These are phyloP conservation scores for Manis javanica DNA, from an alignment of 2,797 vertebrate genomes.

Conservation along the genomic window DNA sequence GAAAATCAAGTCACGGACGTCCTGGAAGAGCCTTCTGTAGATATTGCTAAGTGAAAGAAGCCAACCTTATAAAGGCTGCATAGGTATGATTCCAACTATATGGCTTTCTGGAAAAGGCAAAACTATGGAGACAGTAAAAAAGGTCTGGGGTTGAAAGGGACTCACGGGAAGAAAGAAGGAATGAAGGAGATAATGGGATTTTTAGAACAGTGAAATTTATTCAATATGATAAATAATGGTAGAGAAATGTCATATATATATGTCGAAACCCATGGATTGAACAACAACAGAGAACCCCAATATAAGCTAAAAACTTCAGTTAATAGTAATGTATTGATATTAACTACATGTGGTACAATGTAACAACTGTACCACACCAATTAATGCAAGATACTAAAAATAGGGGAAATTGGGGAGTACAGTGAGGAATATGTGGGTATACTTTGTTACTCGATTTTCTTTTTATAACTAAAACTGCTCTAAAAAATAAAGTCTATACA, in stretches of 20 bases:
- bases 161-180: neutral
- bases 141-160: neutral
- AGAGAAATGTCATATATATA: neutral
- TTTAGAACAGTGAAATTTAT: neutral
- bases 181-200: neutral
- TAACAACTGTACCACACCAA: neutral
- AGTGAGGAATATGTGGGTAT: neutral
- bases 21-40: accelerated
- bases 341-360: neutral
- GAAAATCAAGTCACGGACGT: neutral
- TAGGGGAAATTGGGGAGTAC: neutral
- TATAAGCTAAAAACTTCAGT: neutral
- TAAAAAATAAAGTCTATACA: neutral
- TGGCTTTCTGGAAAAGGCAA: neutral
- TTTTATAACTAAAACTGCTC: neutral
- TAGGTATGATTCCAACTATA: neutral
- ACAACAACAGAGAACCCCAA: neutral
- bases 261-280: neutral
- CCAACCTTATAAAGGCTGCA: neutral
- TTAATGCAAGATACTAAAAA: neutral
- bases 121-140: neutral
- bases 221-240: neutral
- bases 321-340: neutral
- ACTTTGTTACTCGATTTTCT: neutral
- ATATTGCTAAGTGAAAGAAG: neutral